Base-by-base conservation (phyloP, 2,113 vertebrate species). In the Camelus bactrianus region DNA sequence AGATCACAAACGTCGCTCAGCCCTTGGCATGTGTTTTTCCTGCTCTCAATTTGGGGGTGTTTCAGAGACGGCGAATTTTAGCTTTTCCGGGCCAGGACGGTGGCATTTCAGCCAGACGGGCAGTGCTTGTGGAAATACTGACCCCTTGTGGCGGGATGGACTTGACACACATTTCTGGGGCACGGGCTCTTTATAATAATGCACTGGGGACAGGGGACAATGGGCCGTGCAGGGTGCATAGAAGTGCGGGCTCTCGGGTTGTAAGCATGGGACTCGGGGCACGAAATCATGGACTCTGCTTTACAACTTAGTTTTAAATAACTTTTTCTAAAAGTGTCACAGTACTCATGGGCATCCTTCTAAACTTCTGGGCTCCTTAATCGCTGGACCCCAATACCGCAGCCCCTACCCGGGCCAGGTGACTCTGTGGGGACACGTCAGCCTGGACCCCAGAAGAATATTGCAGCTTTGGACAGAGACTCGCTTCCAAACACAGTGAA, bases 101-200 rank as follows among this genome's bases (percentile, higher is more conserved):
- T 15, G 5, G 0, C 35, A 14, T 90, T 91, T 72, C 91, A 86
- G n/a, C 50, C 28, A 16, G 35, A 72, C 32, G 8, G 7, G 0
- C 56, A 28, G 48, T 95, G 94, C 77, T 46, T 88, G 91, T 89
- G 97, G 67, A 42, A 84, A 98, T 13, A 98, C 96, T 96, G 98
- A 85, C 98, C 98, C 97, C 98, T 87, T 67, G 98, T 28, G 98
- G 98, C 67, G 56, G 54, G 75, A 4, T 22, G 0, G 1, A 80
- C 13, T 79, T 60, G 38, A 54, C 67, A 62, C 50, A 50, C 8
- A 1, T 16, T 75, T 48, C 4, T 0, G 0, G 35, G 26, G n/a
- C 10, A 1, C 2, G 12, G 3, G 17, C 19, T 48, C 88, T 72
- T 24, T 1, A 26, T 14, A 2, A 26, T 14, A 2, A 5, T 5